phyloP scores from a whole-genome alignment of 2,888 invertebrate species.

The Chorisops tibialis region DNA sequence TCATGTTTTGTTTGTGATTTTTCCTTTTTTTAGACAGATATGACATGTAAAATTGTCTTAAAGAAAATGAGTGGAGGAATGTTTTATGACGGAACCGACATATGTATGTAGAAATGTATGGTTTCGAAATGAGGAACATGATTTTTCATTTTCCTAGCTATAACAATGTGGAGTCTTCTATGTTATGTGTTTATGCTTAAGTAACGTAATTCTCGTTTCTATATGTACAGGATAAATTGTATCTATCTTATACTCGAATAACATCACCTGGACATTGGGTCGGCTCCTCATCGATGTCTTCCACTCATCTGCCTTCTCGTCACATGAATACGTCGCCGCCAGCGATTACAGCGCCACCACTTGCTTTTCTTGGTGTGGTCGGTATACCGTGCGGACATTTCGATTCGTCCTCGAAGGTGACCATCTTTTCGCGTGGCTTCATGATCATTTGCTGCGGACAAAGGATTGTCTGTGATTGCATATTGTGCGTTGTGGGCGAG shows the following conservation, averaged over 20 bases:
- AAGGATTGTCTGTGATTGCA: slow-evolving; percentile 42
- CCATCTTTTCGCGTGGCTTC: slow-evolving; percentile 70
- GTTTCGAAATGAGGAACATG: too few relatives aligned
- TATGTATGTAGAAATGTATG: too few relatives aligned
- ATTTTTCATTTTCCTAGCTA: too few relatives aligned
- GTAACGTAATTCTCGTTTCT: too few relatives aligned
- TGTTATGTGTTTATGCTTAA: too few relatives aligned
- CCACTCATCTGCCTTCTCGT: slow-evolving; percentile 54
- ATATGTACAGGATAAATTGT: too few relatives aligned
- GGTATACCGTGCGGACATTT: slow-evolving; percentile 53
- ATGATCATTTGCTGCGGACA: slow-evolving; percentile 46
- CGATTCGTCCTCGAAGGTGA: slow-evolving; percentile 74
- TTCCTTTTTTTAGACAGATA: too few relatives aligned
- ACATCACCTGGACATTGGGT: slow-evolving; percentile 48
- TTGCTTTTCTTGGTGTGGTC: slow-evolving; percentile 48
- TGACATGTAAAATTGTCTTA: too few relatives aligned
- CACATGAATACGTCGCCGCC: slow-evolving; percentile 81
- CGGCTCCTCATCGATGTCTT: slow-evolving; percentile 37
- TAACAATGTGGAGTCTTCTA: too few relatives aligned
- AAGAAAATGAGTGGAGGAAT: too few relatives aligned
- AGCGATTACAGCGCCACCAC: slow-evolving; percentile 58
- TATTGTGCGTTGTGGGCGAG: slow-evolving; percentile 45
- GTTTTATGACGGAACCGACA: too few relatives aligned
- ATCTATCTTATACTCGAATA: slow-evolving; percentile 46
- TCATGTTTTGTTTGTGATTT: too few relatives aligned